phyloP scores from a whole-genome alignment of 2,113 vertebrate genomes.

The Psilopogon haemacephalus region DNA sequence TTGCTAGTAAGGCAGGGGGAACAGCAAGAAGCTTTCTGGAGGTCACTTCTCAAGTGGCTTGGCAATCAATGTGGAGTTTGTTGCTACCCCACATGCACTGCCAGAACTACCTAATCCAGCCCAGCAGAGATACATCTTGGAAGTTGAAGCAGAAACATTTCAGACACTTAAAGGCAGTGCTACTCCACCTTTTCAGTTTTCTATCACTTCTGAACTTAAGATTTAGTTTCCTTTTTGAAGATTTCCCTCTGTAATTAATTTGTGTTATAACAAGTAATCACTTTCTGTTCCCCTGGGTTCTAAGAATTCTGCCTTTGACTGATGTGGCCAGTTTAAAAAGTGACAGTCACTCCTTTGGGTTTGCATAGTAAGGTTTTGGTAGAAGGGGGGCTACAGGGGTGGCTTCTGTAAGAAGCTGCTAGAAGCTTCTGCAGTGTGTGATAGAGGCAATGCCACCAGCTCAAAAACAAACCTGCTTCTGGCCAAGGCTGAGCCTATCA shows the following conservation, averaged over 20 bases:
- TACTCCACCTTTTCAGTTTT: background rate
- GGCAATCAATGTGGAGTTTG: background rate
- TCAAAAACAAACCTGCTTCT: accelerated
- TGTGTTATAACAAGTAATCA: background rate
- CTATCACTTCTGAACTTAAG: background rate
- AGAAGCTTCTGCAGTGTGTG: background rate
- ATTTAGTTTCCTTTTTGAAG: background rate
- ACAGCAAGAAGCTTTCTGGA: background rate
- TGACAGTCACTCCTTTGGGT: background rate
- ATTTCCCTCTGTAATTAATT: background rate
- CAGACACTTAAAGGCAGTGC: background rate
- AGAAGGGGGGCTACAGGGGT: background rate
- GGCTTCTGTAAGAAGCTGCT: background rate
- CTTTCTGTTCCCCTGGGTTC: background rate
- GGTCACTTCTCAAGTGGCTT: background rate
- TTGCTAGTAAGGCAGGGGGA: background rate
- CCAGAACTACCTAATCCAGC: background rate
- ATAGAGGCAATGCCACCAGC: background rate
- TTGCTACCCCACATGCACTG: accelerated
- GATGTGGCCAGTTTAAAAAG: background rate
- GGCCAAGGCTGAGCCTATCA: background rate
- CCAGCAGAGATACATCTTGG: background rate
- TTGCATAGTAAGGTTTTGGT: background rate
- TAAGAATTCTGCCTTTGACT: background rate
- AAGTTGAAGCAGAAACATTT: background rate